Percentiles rank a stretch among this genome's conserved stretches.
phyloP scores from a whole-genome alignment of 1,140 invertebrate genomes.

The Bombus turneri region DNA sequence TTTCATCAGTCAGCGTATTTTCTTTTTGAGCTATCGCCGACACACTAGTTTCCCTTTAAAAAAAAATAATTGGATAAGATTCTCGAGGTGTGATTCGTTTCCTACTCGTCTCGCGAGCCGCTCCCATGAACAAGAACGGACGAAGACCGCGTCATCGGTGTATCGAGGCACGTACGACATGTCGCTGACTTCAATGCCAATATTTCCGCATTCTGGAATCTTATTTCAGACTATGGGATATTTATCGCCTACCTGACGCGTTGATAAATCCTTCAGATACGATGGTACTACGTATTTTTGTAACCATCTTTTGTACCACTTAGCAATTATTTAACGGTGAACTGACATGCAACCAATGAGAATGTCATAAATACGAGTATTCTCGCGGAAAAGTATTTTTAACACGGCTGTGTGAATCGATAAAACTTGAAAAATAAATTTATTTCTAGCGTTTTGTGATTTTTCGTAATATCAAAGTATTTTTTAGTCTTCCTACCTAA shows the following conservation, averaged over 20 bases:
- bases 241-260: slow-evolving; percentile 29
- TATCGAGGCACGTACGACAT: slow-evolving; percentile 61
- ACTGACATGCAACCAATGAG: too few species aligned
- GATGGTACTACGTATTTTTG: too few species aligned
- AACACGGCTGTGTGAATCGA: too few species aligned
- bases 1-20: background rate
- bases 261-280: slow-evolving; percentile 34
- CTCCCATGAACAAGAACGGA: slow-evolving; percentile 57
- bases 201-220: slow-evolving; percentile 73
- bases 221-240: slow-evolving; percentile 63
- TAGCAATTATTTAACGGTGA: background rate
- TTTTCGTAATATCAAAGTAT: too few species aligned
- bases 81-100: slow-evolving; percentile 59
- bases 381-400: too few species aligned
- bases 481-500: too few species aligned
- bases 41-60: background rate
- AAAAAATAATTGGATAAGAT: slow-evolving; percentile 66
- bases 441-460: too few species aligned
- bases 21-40: background rate
- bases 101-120: slow-evolving; percentile 49
- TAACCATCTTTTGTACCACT: too few species aligned
- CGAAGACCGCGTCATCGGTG: slow-evolving; percentile 49
- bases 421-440: too few species aligned
- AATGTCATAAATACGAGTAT: too few species aligned
- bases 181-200: slow-evolving; percentile 49